Conservation (phyloP, 2,113 vertebrate species). For the Bos indicus region DNA sequence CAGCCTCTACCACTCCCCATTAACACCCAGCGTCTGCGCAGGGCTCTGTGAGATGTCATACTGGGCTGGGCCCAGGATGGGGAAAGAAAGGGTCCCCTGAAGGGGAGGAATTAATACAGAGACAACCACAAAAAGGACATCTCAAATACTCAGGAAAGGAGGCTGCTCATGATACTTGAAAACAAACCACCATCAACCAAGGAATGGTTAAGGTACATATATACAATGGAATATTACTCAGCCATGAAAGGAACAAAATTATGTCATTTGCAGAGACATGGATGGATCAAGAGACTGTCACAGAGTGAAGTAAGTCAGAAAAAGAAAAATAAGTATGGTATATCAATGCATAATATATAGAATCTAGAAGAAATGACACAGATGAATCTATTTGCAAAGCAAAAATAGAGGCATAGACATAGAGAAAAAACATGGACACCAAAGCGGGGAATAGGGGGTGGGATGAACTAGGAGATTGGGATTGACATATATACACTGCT, state of each 20-base stretch:
- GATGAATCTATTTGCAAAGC: not conserved
- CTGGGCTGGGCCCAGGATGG: not conserved
- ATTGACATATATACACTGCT: not conserved
- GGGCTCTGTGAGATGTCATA: not conserved
- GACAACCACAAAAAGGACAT: not conserved
- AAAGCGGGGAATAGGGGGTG: accelerated
- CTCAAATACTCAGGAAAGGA: not conserved
- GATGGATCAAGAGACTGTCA: not conserved
- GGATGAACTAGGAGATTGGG: not conserved
- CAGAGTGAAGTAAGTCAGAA: not conserved
- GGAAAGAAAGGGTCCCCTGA: not conserved
- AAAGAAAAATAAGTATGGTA: not conserved
- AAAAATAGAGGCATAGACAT: not conserved
- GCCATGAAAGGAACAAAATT: not conserved
- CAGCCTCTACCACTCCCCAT: not conserved
- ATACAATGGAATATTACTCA: not conserved
- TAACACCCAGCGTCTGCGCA: not conserved
- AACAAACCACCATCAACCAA: not conserved
- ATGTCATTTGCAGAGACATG: not conserved
- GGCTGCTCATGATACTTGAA: not conserved
- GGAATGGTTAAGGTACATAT: not conserved
- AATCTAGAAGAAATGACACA: not conserved
- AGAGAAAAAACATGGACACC: not conserved
- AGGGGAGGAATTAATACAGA: not conserved
- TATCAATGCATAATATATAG: not conserved